Evolutionary conservation across 1,140 invertebrate genomes (phyloP), one percentile per base, ranked within the genome.

Genomic region (Nylanderia fulva): DNA sequence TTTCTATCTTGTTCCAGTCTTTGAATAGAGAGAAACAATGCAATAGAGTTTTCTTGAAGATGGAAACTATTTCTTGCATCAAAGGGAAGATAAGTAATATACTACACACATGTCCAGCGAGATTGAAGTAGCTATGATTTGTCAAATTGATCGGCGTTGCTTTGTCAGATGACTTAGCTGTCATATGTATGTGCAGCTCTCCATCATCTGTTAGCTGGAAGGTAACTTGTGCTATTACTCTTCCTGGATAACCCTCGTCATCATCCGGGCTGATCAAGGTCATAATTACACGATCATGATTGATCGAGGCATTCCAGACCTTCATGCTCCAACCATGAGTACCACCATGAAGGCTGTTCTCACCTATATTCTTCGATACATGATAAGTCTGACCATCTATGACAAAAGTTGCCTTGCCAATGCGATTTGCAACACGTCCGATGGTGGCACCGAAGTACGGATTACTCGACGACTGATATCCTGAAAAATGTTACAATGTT

Each of bases 101-200:
- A 27, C 0, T 86, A 93, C 94, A 90, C 92, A 95, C 96, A 93
- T 99, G 97, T 5, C 98, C 98, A 79, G 97, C 98, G 45, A 99
- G 94, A 95, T 99, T 99, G 92, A 99, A 99, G 93, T 99, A 99
- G 6, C 97, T 96, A 93, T 99, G 99, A 94, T 99, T 99, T 0
- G 98, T 98, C 56, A 99, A 94, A 94, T 99, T 99, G 0, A 99
- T 96, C 2, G 98, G 96, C 0, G 98, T 99, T 8, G 97, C 95
- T 92, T 97, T 97, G 0, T 96, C 97, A 0, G 97, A 5, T 4
- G 45, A 96, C 7, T 95, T 96, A 0, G 98, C 97, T 79, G 95
- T 95, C 93, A 98, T 98, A 24, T 96, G 94, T 5, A 99, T 96
- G 11, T 95, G 92, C 1, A 99, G 94, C 82, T 96, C 95, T 88